Percentiles rank a stretch among this genome's conserved stretches.
Conservation (phyloP, 2,888 invertebrate genomes). For the Phragmatobia fuliginosa region DNA sequence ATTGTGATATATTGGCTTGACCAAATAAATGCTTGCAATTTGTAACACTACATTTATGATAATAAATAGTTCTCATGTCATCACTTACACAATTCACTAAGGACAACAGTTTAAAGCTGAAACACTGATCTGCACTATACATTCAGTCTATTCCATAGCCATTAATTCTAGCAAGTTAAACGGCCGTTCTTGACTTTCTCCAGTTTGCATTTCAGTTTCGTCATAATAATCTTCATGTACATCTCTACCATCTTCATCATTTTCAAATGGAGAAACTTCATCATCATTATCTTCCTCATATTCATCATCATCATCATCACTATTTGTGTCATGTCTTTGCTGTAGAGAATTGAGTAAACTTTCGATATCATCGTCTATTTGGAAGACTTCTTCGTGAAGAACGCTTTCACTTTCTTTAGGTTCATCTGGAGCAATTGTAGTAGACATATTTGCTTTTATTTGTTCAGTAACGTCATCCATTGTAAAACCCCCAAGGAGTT, state of each 20-base stretch:
- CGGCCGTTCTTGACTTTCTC: slow-evolving; percentile 63
- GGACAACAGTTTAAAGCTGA: slow-evolving; percentile 55
- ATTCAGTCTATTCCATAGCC: slow-evolving; percentile 81
- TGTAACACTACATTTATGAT: slow-evolving; percentile 48
- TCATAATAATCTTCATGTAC: slow-evolving; percentile 61
- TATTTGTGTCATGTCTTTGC: slow-evolving; percentile 43
- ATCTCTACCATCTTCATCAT: slow-evolving; percentile 42
- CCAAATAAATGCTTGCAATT: slow-evolving; percentile 69
- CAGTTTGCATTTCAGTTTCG: slow-evolving; percentile 49
- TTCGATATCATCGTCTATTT: slow-evolving; percentile 71
- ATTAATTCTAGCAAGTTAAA: slow-evolving; percentile 78
- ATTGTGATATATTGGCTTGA: slow-evolving; percentile 39
- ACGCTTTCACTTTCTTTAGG: slow-evolving; percentile 62
- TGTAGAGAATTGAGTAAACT: slow-evolving; percentile 70
- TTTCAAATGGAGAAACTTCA: slow-evolving; percentile 38
- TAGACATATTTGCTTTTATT: slow-evolving; percentile 37
- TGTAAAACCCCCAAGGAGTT: slow-evolving; percentile 69
- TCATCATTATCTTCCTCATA: slow-evolving; percentile 55
- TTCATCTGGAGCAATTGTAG: slow-evolving; percentile 40
- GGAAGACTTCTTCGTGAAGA: slow-evolving; percentile 63
- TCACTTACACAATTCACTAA: slow-evolving; percentile 55
- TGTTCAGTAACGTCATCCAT: slow-evolving; percentile 59
- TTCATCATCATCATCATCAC: slow-evolving; percentile 54
- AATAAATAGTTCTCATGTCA: slow-evolving; percentile 41
- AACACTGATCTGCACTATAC: slow-evolving; percentile 52